phyloP scores from a whole-genome alignment of 2,113 vertebrate genomes.

The Phalacrocorax aristotelis region DNA sequence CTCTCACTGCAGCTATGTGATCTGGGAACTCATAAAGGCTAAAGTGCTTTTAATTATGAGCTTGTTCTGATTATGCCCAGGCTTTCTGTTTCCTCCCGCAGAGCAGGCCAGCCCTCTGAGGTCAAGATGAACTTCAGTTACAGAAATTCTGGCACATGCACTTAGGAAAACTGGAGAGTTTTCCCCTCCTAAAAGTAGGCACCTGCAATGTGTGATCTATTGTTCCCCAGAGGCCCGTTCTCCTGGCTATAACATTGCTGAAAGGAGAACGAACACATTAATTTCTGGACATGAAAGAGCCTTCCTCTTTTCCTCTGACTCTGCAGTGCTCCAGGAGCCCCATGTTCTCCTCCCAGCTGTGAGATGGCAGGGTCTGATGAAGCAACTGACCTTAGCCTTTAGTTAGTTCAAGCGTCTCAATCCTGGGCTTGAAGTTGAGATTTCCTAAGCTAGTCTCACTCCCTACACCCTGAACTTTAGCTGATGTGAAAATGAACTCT shows the following conservation, averaged over 20 bases:
- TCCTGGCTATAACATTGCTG: conserved; percentile 21
- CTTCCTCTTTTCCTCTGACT: neutral
- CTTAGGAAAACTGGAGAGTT: conserved; percentile 52
- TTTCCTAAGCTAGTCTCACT: neutral
- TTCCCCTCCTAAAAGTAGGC: conserved; percentile 58
- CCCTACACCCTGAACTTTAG: neutral
- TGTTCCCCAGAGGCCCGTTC: conserved; percentile 41
- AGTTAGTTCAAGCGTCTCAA: neutral
- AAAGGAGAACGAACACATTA: conserved; percentile 66
- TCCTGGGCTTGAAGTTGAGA: neutral
- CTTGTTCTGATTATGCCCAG: neutral
- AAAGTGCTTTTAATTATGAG: neutral
- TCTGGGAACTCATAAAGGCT: conserved; percentile 22
- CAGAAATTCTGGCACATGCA: conserved; percentile 23
- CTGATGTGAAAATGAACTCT: neutral
- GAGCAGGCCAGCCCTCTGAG: neutral
- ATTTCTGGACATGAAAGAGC: conserved; percentile 22
- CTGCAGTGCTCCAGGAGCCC: neutral
- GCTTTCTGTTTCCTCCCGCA: conserved; percentile 17
- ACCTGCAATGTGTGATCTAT: conserved; percentile 60
- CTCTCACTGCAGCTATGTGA: neutral
- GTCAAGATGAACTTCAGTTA: conserved; percentile 59
- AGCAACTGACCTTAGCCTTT: neutral
- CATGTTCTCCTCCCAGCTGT: neutral
- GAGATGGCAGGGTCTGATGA: neutral